Base-by-base conservation (phyloP, 2,113 vertebrate species). In the Numenius arquata region DNA sequence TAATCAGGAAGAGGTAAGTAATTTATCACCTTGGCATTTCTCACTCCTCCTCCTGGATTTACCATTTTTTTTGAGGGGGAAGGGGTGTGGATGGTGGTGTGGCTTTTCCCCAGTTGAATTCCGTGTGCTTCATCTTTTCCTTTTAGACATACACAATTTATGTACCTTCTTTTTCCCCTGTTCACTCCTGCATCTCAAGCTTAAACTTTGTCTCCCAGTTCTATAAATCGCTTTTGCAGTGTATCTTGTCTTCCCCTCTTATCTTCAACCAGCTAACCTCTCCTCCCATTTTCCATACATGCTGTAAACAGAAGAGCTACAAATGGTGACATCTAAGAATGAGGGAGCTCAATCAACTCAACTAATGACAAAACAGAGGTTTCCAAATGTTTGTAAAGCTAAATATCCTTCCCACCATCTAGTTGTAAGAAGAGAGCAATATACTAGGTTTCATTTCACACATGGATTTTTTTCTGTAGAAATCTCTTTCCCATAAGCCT, bases 251-350 rank as follows among this genome's bases (percentile, higher is more conserved):
- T 56, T 62, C 29, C 22, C 3, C 6, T 48, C 12, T 67, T 53
- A 68, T 10, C 26, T 26, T 41, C 76, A 80, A 9, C 9, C 48
- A 79, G 15, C 16, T 55, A 5, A 29, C 47, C 21, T 26, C 20
- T 61, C 19, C 27, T 25, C 26, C 47, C 5, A 8, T 40, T 40
- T 63, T 12, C 16, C 4, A 2, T 14, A 29, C 4, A 40, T 19
- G 16, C 12, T 0, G 1, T 8, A n/a, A 8, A 45, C 3, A 38
- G 40, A 52, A 63, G 19, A 61, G 3, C 23, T 72, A 25, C 6
- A 73, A 58, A 17, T 26, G 36, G 36, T 32, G 47, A 22, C 30
- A 12, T 41, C 29, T 56, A 27, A 65, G 43, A 86, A 75, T 0
- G 0, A 63, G 34, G 13, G 17, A 43, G 43, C 12, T 59, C 53